Evolutionary conservation across 2,797 vertebrate species (phyloP).

Genomic region (Eutrigla gurnardus): DNA sequence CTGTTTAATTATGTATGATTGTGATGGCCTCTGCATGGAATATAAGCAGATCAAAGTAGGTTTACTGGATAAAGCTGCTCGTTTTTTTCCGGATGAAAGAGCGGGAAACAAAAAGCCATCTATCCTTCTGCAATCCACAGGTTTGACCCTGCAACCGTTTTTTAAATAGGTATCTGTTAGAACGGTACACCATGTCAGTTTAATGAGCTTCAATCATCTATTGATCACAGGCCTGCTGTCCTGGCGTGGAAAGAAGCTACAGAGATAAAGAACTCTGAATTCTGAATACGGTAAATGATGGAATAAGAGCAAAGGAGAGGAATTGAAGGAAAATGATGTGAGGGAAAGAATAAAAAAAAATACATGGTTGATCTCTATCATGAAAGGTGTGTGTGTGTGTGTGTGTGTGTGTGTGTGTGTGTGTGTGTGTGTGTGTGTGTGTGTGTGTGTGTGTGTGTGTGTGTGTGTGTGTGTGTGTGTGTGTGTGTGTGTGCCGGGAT

Average conservation of each 20-base stretch:
- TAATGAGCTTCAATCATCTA: conserved; percentile 68
- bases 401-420: background rate
- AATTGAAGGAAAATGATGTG: background rate
- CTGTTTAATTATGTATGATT: background rate
- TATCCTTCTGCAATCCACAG: background rate
- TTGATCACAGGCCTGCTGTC: conserved; percentile 57
- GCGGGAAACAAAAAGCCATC: background rate
- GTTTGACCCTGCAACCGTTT: conserved; percentile 17
- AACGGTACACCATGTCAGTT: conserved; percentile 36
- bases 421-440: background rate
- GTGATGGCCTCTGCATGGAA: background rate
- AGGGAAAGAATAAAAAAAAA: background rate
- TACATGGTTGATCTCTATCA: conserved; percentile 1
- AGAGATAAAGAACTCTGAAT: conserved; percentile 39
- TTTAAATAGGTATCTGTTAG: conserved; percentile 30
- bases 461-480: conserved; percentile 18
- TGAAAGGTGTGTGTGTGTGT: background rate
- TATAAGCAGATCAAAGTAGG: background rate
- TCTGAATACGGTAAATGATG: conserved; percentile 38
- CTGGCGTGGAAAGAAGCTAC: conserved; percentile 24
- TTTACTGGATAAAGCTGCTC: background rate
- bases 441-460: background rate
- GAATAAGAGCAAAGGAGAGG: background rate
- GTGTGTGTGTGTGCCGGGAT: conserved; percentile 19
- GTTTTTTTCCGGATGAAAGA: background rate